A percentile compares a stretch with the other conserved stretches of the same genome.
phyloP scores from a whole-genome alignment of 2,797 vertebrate genomes.

The Gymnopithys bicolor region DNA sequence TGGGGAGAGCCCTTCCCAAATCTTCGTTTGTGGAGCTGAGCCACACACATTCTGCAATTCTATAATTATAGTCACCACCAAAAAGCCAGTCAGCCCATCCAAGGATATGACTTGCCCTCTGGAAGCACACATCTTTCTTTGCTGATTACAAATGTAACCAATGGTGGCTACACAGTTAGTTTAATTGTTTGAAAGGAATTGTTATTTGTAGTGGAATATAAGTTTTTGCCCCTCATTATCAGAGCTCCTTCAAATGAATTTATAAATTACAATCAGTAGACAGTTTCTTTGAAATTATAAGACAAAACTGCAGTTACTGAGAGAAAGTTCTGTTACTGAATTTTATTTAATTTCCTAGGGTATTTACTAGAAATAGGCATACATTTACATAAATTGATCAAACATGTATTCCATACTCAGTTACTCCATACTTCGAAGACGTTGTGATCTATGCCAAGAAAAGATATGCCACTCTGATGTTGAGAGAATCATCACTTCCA shows the following conservation, averaged over 20 bases:
- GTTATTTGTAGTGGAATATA: not conserved
- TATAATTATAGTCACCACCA: not conserved
- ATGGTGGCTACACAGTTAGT: fast-evolving
- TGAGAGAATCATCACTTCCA: not conserved
- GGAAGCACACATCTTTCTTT: not conserved
- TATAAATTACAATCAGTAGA: not conserved
- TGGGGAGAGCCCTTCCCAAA: too few relatives aligned
- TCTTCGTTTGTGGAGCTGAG: too few relatives aligned
- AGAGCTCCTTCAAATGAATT: not conserved
- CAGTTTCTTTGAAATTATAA: not conserved
- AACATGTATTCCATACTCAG: not conserved
- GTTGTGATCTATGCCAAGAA: not conserved
- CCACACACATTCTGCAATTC: not conserved
- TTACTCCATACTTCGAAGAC: not conserved
- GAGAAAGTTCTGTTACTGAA: not conserved
- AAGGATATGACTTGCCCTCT: not conserved
- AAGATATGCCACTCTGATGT: not conserved
- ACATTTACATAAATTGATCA: not conserved
- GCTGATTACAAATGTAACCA: not conserved
- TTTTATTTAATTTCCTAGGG: not conserved
- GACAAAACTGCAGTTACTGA: not conserved
- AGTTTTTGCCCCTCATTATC: not conserved
- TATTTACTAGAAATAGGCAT: not conserved
- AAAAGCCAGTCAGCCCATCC: not conserved
- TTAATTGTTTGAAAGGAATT: not conserved